Conservation (phyloP, 2,888 invertebrate species). For the Stenoptilia bipunctidactyla region DNA sequence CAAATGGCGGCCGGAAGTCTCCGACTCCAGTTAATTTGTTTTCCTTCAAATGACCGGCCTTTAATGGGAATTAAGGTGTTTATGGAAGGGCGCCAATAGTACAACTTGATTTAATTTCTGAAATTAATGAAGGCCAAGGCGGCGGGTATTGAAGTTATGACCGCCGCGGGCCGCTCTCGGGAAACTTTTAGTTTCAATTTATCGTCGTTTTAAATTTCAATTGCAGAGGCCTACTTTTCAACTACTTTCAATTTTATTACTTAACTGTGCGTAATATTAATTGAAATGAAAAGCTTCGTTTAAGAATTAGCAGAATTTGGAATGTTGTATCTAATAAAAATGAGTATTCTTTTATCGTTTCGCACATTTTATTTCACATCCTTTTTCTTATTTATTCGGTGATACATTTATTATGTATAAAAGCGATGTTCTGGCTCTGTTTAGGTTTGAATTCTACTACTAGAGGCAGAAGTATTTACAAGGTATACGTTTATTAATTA, state of each 20-base stretch:
- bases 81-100: conserved; percentile 43
- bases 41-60: conserved; percentile 50
- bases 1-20: conserved; percentile 39
- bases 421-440: no score
- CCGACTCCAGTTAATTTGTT: conserved; percentile 54
- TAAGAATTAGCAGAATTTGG: no score
- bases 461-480: no score
- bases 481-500: no score
- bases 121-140: conserved; percentile 33
- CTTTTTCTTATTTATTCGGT: no score
- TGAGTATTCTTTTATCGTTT: no score
- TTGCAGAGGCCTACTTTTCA: conserved; percentile 6
- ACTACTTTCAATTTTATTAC: conserved; percentile 4
- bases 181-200: neutral
- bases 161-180: neutral
- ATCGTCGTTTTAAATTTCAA: neutral
- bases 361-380: no score
- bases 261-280: neutral
- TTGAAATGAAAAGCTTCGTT: no score
- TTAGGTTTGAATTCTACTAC: no score
- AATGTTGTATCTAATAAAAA: no score
- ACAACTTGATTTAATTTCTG: conserved; percentile 47
- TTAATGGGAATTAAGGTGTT: conserved; percentile 63
- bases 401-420: no score
- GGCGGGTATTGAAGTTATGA: conserved; percentile 2